A percentile compares a stretch with the other conserved stretches of the same genome.
These are phyloP conservation scores for Chaenocephalus aceratus DNA, from an alignment of 2,113 vertebrate species.

Conservation along the genomic window DNA sequence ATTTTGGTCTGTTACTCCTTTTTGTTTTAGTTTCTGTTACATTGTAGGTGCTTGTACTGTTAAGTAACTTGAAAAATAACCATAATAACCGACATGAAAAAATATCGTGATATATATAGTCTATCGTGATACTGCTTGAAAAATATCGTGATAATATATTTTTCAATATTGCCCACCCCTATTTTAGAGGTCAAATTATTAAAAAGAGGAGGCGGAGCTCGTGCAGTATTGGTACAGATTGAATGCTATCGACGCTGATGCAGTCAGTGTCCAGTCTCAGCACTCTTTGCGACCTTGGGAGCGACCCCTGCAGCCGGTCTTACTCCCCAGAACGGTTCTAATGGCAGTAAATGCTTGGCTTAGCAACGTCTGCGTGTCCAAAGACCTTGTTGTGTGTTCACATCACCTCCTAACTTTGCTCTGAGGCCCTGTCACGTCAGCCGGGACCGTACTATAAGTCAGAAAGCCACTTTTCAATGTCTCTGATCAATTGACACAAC, in stretches of 20 bases:
- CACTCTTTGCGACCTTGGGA: constrained; percentile 55
- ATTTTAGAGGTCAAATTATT: constrained; percentile 1
- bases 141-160: no score
- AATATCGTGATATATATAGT: no score
- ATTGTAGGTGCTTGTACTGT: no score
- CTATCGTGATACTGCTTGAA: no score
- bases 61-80: no score
- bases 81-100: no score
- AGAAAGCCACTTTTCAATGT: neutral
- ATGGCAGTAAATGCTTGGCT: constrained; percentile 58
- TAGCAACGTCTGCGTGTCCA: constrained; percentile 45
- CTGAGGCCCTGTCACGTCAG: constrained; percentile 45
- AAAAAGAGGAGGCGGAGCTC: neutral
- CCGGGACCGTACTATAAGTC: constrained; percentile 27
- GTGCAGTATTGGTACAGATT: neutral
- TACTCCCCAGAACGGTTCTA: constrained; percentile 41
- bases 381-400: constrained; percentile 55
- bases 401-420: constrained; percentile 21
- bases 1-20: no score
- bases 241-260: constrained; percentile 28
- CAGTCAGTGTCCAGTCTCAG: constrained; percentile 50
- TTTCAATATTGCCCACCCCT: no score
- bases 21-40: no score
- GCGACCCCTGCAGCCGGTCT: constrained; percentile 51
- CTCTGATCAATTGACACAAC: constrained; percentile 9